phyloP scores from a whole-genome alignment of 2,113 vertebrate species.

The Addax nasomaculatus region DNA sequence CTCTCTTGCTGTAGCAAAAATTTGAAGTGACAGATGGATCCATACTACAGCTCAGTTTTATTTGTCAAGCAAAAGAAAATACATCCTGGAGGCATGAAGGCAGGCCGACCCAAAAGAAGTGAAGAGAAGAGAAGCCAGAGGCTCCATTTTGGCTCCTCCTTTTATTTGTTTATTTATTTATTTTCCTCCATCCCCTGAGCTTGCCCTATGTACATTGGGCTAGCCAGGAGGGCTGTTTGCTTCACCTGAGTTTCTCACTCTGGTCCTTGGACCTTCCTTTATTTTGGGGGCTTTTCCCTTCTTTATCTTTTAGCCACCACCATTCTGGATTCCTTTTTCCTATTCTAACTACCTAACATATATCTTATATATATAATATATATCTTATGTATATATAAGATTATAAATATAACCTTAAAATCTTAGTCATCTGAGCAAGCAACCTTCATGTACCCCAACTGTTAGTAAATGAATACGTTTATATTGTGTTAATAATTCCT shows the following conservation, averaged over 20 bases:
- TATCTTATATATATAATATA: not conserved
- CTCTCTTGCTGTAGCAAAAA: not conserved
- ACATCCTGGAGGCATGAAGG: not conserved
- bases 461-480: not conserved
- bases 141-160: not conserved
- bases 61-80: not conserved
- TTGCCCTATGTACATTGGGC: not conserved
- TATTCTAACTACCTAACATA: not conserved
- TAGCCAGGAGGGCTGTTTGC: not conserved
- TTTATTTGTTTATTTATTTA: too few relatives aligned
- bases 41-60: not conserved
- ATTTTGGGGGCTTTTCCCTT: not conserved
- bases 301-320: not conserved
- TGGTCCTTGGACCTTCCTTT: not conserved
- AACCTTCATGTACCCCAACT: not conserved
- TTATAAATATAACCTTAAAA: not conserved
- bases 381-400: not conserved
- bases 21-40: not conserved
- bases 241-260: not conserved
- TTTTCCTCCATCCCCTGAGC: not conserved
- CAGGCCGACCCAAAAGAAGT: accelerated
- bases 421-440: not conserved
- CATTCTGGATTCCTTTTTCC: not conserved
- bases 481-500: not conserved
- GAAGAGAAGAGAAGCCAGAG: not conserved